Percentiles rank a stretch among this genome's conserved stretches.
phyloP scores from a whole-genome alignment of 1,140 invertebrate genomes.

The Drosophila kurseongensis region DNA sequence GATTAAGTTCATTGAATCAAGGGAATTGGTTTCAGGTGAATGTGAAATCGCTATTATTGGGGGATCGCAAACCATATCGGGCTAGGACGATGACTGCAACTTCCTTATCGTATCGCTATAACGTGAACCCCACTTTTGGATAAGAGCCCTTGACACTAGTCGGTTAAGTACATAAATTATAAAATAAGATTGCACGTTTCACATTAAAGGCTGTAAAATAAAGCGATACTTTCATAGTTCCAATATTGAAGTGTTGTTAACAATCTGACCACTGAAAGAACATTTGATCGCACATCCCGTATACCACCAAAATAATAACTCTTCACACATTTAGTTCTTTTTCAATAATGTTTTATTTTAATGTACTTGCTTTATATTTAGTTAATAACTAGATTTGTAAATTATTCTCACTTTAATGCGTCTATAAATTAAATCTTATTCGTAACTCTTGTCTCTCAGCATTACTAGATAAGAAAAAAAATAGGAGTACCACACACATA shows the following conservation, averaged over 20 bases:
- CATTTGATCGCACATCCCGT: too few species aligned
- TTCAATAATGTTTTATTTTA: slow-evolving; percentile 69
- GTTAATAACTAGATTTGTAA: slow-evolving; percentile 78
- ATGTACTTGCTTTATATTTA: slow-evolving; percentile 74
- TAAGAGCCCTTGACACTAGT: slow-evolving; percentile 10
- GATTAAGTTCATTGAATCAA: slow-evolving; percentile 8
- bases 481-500: slow-evolving; percentile 57
- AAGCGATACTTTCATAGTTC: not conserved
- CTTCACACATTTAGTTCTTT: slow-evolving; percentile 21
- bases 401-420: slow-evolving; percentile 77
- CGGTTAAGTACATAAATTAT: slow-evolving; percentile 5
- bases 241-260: too few species aligned
- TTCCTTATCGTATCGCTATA: slow-evolving; percentile 16
- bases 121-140: slow-evolving; percentile 4
- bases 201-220: not conserved
- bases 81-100: slow-evolving; percentile 35
- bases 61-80: slow-evolving; percentile 40
- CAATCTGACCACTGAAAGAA: not conserved
- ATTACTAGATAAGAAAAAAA: slow-evolving; percentile 76
- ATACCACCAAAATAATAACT: not conserved
- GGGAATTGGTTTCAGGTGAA: not conserved
- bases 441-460: slow-evolving; percentile 71
- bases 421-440: slow-evolving; percentile 79
- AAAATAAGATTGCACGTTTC: not conserved
- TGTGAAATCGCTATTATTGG: slow-evolving; percentile 24